phyloP scores from a whole-genome alignment of 1,140 invertebrate genomes.

The Acromyrmex heyeri region DNA sequence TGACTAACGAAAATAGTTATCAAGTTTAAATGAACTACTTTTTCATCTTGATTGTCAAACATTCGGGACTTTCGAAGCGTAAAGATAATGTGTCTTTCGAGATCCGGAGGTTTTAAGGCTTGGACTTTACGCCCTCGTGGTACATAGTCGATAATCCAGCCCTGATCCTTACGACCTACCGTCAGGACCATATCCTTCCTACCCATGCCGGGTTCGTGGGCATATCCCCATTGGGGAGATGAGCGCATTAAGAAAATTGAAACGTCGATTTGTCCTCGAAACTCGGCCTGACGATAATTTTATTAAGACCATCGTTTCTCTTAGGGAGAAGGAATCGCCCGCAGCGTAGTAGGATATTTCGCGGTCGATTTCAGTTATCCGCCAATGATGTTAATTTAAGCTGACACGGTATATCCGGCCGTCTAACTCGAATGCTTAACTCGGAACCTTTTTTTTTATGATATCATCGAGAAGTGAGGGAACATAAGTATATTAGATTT shows the following conservation, averaged over 20 bases:
- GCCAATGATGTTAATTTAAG: constrained; percentile 74
- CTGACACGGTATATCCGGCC: constrained; percentile 61
- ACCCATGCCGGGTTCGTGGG: constrained; percentile 59
- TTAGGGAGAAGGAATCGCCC: constrained; percentile 60
- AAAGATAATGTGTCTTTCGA: constrained; percentile 4
- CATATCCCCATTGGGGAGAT: constrained; percentile 74
- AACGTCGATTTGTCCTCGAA: constrained; percentile 86
- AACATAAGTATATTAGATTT: constrained; percentile 32
- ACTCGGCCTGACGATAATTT: constrained; percentile 83
- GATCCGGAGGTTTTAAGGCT: constrained; percentile 27
- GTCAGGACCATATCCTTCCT: constrained; percentile 65
- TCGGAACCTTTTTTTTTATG: constrained; percentile 44
- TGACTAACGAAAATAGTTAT: not conserved
- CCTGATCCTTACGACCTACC: constrained; percentile 58
- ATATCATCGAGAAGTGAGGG: constrained; percentile 29
- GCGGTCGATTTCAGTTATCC: constrained; percentile 74
- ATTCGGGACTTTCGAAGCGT: not conserved
- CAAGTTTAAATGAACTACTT: not conserved
- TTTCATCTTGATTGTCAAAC: not conserved
- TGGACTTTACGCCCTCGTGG: constrained; percentile 25
- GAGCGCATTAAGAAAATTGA: constrained; percentile 86
- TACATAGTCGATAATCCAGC: constrained; percentile 56
- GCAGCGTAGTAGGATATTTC: constrained; percentile 47
- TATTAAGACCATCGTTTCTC: constrained; percentile 78
- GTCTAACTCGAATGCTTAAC: constrained; percentile 15